Conservation (phyloP, 2,113 vertebrate genomes). For the Chionomys nivalis region DNA sequence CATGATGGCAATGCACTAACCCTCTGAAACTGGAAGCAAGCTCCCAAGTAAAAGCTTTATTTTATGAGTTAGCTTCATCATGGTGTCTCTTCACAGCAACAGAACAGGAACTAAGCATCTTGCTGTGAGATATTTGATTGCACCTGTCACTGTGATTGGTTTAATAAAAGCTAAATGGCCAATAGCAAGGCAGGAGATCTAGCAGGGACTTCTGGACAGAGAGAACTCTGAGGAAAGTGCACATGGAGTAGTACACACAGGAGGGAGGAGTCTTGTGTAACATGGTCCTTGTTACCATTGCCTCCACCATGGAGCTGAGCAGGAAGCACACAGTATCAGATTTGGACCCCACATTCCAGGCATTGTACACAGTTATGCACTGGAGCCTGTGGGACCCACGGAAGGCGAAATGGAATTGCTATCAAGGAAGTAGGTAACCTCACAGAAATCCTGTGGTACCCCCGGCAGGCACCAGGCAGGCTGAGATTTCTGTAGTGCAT, state of each 20-base stretch:
- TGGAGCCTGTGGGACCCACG: neutral
- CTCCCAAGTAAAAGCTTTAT: neutral
- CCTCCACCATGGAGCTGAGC: slow-evolving; percentile 50
- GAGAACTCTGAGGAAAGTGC: too few species aligned
- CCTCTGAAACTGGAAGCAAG: neutral
- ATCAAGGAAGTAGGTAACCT: neutral
- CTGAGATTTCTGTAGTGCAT: fast-evolving
- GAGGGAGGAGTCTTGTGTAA: neutral
- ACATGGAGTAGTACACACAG: too few species aligned
- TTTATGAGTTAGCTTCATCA: neutral
- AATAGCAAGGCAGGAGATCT: too few species aligned
- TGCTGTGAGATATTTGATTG: too few species aligned
- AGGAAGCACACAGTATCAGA: slow-evolving; percentile 72
- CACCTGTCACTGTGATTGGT: too few species aligned
- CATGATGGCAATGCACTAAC: neutral
- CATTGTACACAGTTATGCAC: slow-evolving; percentile 47
- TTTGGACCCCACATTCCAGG: slow-evolving; percentile 65
- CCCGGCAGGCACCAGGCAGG: neutral
- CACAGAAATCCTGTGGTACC: neutral
- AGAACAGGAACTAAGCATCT: neutral
- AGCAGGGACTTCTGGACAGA: too few species aligned
- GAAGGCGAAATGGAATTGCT: slow-evolving; percentile 14
- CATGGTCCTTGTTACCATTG: slow-evolving; percentile 63
- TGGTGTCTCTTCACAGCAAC: neutral
- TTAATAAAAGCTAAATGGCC: too few species aligned